Base-by-base conservation (phyloP, 2,888 invertebrate species). In the Liodrosophila aerea region DNA sequence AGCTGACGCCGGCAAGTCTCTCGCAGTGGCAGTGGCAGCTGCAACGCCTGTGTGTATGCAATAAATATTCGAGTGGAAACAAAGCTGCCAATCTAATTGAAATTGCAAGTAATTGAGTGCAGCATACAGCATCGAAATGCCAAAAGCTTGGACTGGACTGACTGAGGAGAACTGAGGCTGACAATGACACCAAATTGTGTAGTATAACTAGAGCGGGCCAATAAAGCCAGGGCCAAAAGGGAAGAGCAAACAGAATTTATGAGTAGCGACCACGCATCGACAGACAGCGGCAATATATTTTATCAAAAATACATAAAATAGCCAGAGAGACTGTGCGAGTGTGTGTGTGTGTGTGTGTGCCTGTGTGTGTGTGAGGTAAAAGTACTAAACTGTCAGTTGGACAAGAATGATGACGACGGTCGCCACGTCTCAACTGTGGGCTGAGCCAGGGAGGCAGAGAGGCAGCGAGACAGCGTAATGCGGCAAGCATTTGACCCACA, bases 101-200 rank as follows among this genome's bases (percentile, higher is more conserved):
- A 51, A 61, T 50, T 59, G 52, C 29, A 44, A 37, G 18, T 16
- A 29, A 58, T 16, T 50, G 41, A 40, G 40, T n/a, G 18, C 27
- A 11, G 22, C 22, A 46, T 41, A 52, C 34, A 43, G 46, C 64
- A 58, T 67, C 64, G 52, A 64, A 64, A 43, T 40, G 51, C 9
- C 49, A 52, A 29, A 22, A 41, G 27, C n/a, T 1, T 29, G 0
- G 36, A 13, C 8, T n/a, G 36, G 40, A 11, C 13, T 8, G 22
- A 13, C 33, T 40, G 15, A 50, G 5, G 39, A 15, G 15, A 8
- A 16, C 8, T 8, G 2, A 30, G 60, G 44, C 65, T 82, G 83
- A 75, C 83, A 82, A 76, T 82, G 82, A 82, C 82, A 82, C 82
- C 74, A 75, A 71, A 76, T 67, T 43, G 69, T 64, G 63, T 73